Evolutionary conservation across 2,797 vertebrate genomes (phyloP).

Genomic region (Thamnophis elegans): DNA sequence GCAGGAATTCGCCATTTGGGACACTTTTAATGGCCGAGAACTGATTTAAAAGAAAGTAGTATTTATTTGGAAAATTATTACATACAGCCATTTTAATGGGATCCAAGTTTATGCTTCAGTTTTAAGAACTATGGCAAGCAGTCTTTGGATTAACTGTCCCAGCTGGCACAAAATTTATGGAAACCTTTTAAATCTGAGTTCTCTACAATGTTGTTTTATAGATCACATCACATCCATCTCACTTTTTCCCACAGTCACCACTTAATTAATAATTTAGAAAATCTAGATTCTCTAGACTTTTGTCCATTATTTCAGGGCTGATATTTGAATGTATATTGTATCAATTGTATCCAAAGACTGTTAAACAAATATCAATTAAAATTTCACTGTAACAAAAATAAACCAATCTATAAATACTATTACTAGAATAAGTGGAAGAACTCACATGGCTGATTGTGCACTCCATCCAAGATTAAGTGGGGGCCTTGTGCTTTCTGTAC

Average conservation of each 20-base stretch:
- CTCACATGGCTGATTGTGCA: slow-evolving; percentile 66
- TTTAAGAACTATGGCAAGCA: slow-evolving; percentile 38
- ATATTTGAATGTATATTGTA: not conserved
- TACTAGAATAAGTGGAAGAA: not conserved
- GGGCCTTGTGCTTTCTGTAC: slow-evolving; percentile 85
- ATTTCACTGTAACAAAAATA: not conserved
- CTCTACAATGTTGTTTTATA: not conserved
- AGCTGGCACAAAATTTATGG: slow-evolving; percentile 43
- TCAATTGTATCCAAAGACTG: not conserved
- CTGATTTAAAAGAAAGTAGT: slow-evolving; percentile 69
- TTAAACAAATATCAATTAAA: not conserved
- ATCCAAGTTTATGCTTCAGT: slow-evolving; percentile 43
- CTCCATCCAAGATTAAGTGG: slow-evolving; percentile 86
- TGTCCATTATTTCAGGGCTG: not conserved
- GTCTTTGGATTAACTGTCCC: slow-evolving; percentile 45
- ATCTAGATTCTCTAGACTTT: not conserved
- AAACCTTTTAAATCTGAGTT: slow-evolving; percentile 33
- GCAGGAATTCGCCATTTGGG: slow-evolving; percentile 86
- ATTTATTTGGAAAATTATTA: slow-evolving; percentile 39
- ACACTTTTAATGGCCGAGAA: slow-evolving; percentile 88
- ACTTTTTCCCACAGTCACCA: not conserved
- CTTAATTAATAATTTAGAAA: not conserved
- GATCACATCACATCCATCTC: not conserved
- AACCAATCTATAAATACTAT: not conserved
- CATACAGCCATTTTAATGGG: not conserved